Evolutionary conservation across 1,140 invertebrate species (phyloP), one percentile per base, ranked within the genome.

Genomic region (Brachionus sp.): DNA sequence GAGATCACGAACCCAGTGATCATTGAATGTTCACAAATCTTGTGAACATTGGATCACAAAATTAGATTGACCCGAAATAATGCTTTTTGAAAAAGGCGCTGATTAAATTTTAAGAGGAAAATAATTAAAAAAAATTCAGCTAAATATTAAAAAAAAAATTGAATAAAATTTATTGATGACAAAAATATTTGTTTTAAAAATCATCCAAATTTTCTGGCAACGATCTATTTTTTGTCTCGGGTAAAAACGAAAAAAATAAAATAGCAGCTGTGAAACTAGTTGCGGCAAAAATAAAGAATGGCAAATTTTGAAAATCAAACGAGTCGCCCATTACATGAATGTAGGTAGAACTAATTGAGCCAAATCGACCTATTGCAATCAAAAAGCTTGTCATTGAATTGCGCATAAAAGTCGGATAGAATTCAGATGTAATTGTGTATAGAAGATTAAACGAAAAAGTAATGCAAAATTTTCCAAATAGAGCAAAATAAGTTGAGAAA

Each of bases 161-260:
- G 3, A 29, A 29, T 29, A 2, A 29, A 29, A 29, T 29, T 29
- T 29, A 29, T 29, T 29, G 29, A 29, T 29, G 3, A 29, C 3
- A 29, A 29, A 29, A 29, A 29, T 64, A 70, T 16, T 29, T 37
- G 23, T 9, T 70, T 70, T 9, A 70, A 33, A 70, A 70, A 16
- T 70, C 68, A 25, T 70, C 68, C 35, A 70, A 39, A 16, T 16
- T 70, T 37, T 70, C 68, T 37, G 68, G 68, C 10, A 70, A 23
- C 5, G 35, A 44, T 19, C 39, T 70, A 19, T 70, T 9, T 70
- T 70, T 70, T 9, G 68, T 70, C 9, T 70, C 68, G 19, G 35
- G 35, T 70, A 70, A 16, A 19, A 70, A 70, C 10, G 39, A 39
- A 44, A 44, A 39, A 70, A 70, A 70, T 16, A 70, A 33, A 37